These are phyloP conservation scores for Fregata magnificens DNA, from an alignment of 2,113 vertebrate species.

Conservation along the genomic window DNA sequence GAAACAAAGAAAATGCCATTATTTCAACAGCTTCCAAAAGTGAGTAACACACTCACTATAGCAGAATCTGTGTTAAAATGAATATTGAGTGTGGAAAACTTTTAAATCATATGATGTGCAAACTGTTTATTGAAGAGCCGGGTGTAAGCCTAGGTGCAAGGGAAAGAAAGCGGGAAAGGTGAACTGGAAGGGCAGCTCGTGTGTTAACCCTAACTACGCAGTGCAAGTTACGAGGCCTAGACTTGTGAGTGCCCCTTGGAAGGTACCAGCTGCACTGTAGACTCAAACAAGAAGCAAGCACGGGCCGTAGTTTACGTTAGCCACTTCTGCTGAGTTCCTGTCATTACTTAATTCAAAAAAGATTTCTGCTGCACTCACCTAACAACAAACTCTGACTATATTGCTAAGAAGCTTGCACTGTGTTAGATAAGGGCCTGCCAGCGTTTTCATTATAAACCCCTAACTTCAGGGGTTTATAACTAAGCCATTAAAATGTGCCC, in stretches of 20 bases:
- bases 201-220: background rate
- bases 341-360: background rate
- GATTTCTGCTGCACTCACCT: background rate
- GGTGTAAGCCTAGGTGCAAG: background rate
- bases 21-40: background rate
- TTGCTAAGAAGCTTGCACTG: background rate
- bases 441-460: slow-evolving; percentile 8
- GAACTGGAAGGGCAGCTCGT: background rate
- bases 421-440: background rate
- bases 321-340: background rate
- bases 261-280: background rate
- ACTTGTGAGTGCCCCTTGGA: background rate
- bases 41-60: background rate
- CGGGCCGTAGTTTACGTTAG: background rate
- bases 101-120: background rate
- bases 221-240: background rate
- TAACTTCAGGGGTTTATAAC: slow-evolving; percentile 29
- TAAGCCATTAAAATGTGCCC: slow-evolving; percentile 8
- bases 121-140: background rate
- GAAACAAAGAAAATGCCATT: background rate
- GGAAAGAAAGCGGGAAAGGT: background rate
- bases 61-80: background rate
- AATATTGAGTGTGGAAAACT: background rate
- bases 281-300: background rate
- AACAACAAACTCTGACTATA: background rate